Percentiles rank a stretch among this genome's conserved stretches.
Evolutionary conservation across 23 tunicate genomes (phyloP).

Genomic region (Aplidium turbinatum): DNA sequence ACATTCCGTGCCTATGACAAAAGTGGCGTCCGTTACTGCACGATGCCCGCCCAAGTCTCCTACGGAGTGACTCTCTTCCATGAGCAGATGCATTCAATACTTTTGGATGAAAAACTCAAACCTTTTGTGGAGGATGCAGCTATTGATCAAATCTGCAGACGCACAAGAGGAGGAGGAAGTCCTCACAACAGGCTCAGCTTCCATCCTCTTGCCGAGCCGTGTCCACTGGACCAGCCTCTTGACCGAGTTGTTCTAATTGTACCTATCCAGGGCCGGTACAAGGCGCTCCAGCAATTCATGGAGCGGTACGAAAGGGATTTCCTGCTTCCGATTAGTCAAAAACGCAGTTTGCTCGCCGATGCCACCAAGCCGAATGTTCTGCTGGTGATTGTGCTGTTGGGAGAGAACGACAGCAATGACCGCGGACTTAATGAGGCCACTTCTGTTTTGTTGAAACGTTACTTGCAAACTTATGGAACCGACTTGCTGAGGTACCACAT

Average conservation of each 20-base stretch:
- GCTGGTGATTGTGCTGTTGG: slow-evolving; percentile 68
- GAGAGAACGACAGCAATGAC: slow-evolving; percentile 43
- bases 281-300: slow-evolving; percentile 74
- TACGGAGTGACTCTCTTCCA: slow-evolving; percentile 46
- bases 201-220: not conserved
- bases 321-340: slow-evolving; percentile 7
- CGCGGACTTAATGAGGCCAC: slow-evolving; percentile 63
- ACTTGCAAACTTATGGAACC: slow-evolving; percentile 58
- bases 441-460: slow-evolving; percentile 44
- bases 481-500: slow-evolving; percentile 60
- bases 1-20: slow-evolving; percentile 38
- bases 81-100: slow-evolving; percentile 6
- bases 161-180: not conserved
- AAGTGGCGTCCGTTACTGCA: slow-evolving; percentile 36
- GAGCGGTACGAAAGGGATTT: slow-evolving; percentile 52
- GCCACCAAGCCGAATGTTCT: slow-evolving; percentile 25
- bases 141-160: not conserved
- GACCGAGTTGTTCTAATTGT: slow-evolving; percentile 55
- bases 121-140: not conserved
- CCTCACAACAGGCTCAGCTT: not conserved
- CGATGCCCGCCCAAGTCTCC: slow-evolving; percentile 39
- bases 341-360: not conserved
- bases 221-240: not conserved
- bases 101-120: not conserved
- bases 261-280: slow-evolving; percentile 83